Base-by-base conservation (phyloP, 2,888 invertebrate genomes). In the Piscicola geometra region DNA sequence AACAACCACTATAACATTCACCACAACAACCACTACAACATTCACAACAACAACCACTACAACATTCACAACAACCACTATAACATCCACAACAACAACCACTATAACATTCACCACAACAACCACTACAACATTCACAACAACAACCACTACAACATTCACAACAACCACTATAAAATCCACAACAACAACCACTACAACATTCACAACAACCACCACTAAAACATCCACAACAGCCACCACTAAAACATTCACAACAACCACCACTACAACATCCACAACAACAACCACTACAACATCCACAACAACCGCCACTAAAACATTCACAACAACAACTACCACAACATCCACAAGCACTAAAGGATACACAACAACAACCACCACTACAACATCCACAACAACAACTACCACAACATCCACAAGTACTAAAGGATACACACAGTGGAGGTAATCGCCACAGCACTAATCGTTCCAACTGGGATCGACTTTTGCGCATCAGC, bases 401-500 rank as follows among this genome's bases (percentile, higher is more conserved):
- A 18, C 21, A 3, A 56, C 60, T 18, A 56, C 3, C 60, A 32
- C 21, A 5, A 56, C 60, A 32, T 9, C 35, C 67, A 67, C 35
- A 67, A 67, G 25, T 1, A 28, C 3, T 15, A 28, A 75, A 77
- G 75, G 73, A 77, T 86, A 88, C 88, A 99, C 56, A 99, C 97
- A 68, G 90, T 89, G 47, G 96, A 95, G 1, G 99, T 99, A 64
- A 96, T 95, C 79, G 94, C 85, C 84, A 98, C 96, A 73, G 99
- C 99, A 82, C 92, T 91, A 82, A 99, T 93, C 1, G 99, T 99
- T 80, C 99, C 99, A 71, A 93, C 90, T 0, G 99, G 99, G 83
- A 99, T 99, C 80, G 97, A 96, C 86, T 93, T 94, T 86, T 97
- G 96, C 71, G 98, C 98, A 86, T 99, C 98, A 41, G 93, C 93